Percentiles rank a stretch among this genome's conserved stretches.
Conservation (phyloP, 1,140 invertebrate genomes). For the Plodia interpunctella region DNA sequence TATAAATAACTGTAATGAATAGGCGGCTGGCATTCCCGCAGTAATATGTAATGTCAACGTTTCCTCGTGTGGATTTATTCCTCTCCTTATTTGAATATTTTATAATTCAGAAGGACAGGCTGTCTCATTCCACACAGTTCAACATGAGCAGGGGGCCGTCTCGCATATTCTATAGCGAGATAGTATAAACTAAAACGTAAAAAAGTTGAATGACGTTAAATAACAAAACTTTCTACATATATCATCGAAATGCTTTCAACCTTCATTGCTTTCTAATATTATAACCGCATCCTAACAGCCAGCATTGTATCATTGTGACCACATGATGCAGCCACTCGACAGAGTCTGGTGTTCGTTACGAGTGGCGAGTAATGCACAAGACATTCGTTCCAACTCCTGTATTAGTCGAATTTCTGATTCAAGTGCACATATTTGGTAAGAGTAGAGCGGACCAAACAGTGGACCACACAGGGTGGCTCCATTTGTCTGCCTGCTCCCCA, state of each 20-base stretch:
- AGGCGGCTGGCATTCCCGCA: constrained; percentile 57
- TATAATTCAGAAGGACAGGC: constrained; percentile 47
- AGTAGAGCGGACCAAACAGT: constrained; percentile 56
- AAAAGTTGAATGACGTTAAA: neutral
- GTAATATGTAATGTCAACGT: constrained; percentile 64
- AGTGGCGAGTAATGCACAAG: constrained; percentile 13
- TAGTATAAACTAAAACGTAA: neutral
- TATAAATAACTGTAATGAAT: constrained; percentile 75
- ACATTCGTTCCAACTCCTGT: constrained; percentile 11
- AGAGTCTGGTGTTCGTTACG: constrained; percentile 1
- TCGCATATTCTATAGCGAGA: neutral
- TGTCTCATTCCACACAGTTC: constrained; percentile 18
- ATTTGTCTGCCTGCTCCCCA: constrained; percentile 60
- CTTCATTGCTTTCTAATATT: constrained; percentile 4
- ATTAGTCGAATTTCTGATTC: constrained; percentile 29
- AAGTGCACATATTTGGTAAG: constrained; percentile 49
- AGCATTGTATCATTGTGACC: neutral
- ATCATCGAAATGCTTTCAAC: neutral
- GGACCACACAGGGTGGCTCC: constrained; percentile 73
- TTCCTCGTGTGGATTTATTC: constrained; percentile 57
- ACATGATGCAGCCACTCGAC: constrained; percentile 1
- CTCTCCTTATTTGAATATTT: constrained; percentile 60
- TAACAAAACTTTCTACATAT: neutral
- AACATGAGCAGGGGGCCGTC: neutral
- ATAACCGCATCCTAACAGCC: neutral